These are phyloP conservation scores for Rhynchotus rufescens DNA, from an alignment of 2,797 vertebrate genomes.

Conservation along the genomic window DNA sequence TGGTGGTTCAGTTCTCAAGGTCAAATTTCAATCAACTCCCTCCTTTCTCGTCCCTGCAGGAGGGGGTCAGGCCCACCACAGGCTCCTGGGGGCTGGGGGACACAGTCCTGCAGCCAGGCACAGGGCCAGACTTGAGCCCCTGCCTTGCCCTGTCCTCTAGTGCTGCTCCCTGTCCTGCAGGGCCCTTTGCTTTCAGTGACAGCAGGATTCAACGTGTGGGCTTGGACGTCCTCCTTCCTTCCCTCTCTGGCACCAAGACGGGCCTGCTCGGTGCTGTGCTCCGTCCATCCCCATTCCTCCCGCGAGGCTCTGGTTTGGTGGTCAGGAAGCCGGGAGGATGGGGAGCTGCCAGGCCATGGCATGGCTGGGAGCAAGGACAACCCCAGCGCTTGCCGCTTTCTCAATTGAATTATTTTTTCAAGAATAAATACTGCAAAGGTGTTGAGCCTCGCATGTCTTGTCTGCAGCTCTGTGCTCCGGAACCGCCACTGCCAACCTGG, in stretches of 20 bases:
- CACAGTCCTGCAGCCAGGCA: not conserved
- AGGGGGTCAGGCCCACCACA: not conserved
- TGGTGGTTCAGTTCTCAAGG: not conserved
- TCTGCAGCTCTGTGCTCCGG: accelerated
- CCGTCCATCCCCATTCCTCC: accelerated
- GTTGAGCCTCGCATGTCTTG: not conserved
- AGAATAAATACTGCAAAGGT: constrained; percentile 68
- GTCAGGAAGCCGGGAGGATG: not conserved
- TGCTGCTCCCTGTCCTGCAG: not conserved
- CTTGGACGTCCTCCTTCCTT: not conserved
- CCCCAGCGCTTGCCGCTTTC: constrained; percentile 11
- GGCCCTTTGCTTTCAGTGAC: not conserved
- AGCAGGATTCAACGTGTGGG: not conserved
- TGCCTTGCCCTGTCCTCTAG: not conserved
- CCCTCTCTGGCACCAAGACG: accelerated
- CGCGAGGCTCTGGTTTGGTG: accelerated
- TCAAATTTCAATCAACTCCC: not conserved
- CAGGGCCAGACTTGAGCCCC: not conserved
- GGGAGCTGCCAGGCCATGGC: accelerated
- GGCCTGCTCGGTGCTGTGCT: not conserved
- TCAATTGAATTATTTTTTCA: constrained; percentile 60
- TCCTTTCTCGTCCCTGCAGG: not conserved
- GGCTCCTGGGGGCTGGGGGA: not conserved
- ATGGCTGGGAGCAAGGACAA: not conserved
- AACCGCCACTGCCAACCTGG: not conserved